These are phyloP conservation scores for Platichthys flesus DNA, from an alignment of 2,113 vertebrate genomes.

Conservation along the genomic window DNA sequence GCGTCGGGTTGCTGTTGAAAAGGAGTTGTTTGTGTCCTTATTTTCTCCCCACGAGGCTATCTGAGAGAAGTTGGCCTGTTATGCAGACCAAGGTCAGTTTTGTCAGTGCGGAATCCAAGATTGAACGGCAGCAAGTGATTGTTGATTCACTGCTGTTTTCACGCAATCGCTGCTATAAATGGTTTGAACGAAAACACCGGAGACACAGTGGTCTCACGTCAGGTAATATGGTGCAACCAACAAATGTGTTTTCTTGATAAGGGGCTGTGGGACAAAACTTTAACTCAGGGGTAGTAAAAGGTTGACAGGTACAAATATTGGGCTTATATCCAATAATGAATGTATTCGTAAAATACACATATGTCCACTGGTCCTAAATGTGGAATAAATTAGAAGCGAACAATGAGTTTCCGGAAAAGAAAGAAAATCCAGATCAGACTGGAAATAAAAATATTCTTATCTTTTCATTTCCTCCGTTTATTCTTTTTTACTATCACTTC, in stretches of 20 bases:
- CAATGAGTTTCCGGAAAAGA: constrained; percentile 10
- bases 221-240: neutral
- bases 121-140: neutral
- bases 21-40: neutral
- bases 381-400: constrained; percentile 21
- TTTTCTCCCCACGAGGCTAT: neutral
- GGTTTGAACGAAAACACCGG: neutral
- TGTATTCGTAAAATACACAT: too few relatives aligned
- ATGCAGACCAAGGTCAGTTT: constrained; percentile 9
- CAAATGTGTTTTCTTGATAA: neutral
- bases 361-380: neutral
- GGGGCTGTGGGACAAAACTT: neutral
- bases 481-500: neutral
- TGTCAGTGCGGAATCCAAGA: neutral
- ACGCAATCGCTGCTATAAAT: neutral
- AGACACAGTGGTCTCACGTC: neutral
- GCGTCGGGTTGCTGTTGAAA: neutral
- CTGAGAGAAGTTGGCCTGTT: neutral
- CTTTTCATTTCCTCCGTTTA: constrained; percentile 26
- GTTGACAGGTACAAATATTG: neutral
- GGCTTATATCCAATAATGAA: too few relatives aligned
- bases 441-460: constrained; percentile 37
- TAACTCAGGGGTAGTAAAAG: too few relatives aligned
- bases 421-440: neutral
- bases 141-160: neutral